phyloP scores from a whole-genome alignment of 2,888 invertebrate genomes.

The Polyommatus icarus region DNA sequence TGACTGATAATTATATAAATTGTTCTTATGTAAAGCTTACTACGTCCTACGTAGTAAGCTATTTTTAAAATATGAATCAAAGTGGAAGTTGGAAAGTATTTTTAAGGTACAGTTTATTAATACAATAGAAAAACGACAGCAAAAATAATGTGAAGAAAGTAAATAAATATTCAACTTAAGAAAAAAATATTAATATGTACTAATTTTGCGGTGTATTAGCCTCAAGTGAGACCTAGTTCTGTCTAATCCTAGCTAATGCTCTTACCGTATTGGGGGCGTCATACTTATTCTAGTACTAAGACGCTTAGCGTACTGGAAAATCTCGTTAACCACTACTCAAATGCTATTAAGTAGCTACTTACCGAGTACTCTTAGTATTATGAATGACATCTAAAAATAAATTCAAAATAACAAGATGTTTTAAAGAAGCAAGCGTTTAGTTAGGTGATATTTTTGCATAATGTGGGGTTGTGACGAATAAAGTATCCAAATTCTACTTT shows the following conservation, averaged over 20 bases:
- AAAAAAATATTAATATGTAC: background rate
- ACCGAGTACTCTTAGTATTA: background rate
- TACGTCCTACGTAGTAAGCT: too few relatives aligned
- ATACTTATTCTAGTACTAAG: slow-evolving; percentile 61
- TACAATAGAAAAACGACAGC: background rate
- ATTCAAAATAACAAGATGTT: background rate
- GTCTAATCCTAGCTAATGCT: slow-evolving; percentile 59
- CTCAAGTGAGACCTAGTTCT: slow-evolving; percentile 48
- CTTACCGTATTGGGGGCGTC: slow-evolving; percentile 69
- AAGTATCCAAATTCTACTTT: background rate
- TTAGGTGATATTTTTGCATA: slow-evolving; percentile 1
- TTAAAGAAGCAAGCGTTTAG: background rate
- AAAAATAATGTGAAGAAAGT: background rate
- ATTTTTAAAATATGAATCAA: too few relatives aligned
- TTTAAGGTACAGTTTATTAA: too few relatives aligned
- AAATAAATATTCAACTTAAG: background rate
- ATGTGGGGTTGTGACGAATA: background rate
- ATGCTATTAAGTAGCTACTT: slow-evolving; percentile 45
- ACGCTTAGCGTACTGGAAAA: slow-evolving; percentile 66
- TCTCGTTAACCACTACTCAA: slow-evolving; percentile 61
- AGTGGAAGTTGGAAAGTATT: too few relatives aligned
- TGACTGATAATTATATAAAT: too few relatives aligned
- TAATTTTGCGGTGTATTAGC: slow-evolving; percentile 15
- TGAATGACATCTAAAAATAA: slow-evolving; percentile 3
- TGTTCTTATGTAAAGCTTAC: too few relatives aligned